Conservation (phyloP, 2,888 invertebrate species). For the Eristalis pertinax region DNA sequence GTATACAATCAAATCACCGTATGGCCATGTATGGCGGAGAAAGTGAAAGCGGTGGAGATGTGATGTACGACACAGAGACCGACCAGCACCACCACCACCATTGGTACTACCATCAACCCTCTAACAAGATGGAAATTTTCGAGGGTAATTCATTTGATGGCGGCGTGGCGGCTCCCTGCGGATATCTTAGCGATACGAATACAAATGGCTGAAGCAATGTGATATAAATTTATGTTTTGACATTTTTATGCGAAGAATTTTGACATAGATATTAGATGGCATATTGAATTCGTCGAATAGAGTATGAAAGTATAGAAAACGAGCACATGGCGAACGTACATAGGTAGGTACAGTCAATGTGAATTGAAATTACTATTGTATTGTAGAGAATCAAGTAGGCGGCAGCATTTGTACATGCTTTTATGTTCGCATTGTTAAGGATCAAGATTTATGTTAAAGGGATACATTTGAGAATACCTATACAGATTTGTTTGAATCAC, state of each 20-base stretch:
- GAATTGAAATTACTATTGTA: slow-evolving; percentile 45
- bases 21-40: slow-evolving; percentile 14
- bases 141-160: slow-evolving; percentile 64
- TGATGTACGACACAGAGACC: slow-evolving; percentile 53
- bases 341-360: slow-evolving; percentile 11
- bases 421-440: background rate
- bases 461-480: background rate
- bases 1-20: slow-evolving; percentile 61
- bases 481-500: background rate
- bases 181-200: slow-evolving; percentile 52
- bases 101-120: slow-evolving; percentile 42
- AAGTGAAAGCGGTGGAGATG: slow-evolving; percentile 53
- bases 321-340: background rate
- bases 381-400: slow-evolving; percentile 12
- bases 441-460: background rate
- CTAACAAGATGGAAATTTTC: slow-evolving; percentile 42
- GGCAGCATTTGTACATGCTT: background rate
- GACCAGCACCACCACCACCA: background rate
- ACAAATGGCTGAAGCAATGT: slow-evolving; percentile 59
- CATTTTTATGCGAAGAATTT: slow-evolving; percentile 68
- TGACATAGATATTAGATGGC: slow-evolving; percentile 67
- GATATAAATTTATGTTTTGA: slow-evolving; percentile 69
- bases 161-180: slow-evolving; percentile 54
- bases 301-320: slow-evolving; percentile 12
- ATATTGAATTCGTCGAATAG: slow-evolving; percentile 62